Percentiles rank a stretch among this genome's conserved stretches.
Evolutionary conservation across 1,140 invertebrate species (phyloP).

Genomic region (Diachasmimorpha longicaudata): DNA sequence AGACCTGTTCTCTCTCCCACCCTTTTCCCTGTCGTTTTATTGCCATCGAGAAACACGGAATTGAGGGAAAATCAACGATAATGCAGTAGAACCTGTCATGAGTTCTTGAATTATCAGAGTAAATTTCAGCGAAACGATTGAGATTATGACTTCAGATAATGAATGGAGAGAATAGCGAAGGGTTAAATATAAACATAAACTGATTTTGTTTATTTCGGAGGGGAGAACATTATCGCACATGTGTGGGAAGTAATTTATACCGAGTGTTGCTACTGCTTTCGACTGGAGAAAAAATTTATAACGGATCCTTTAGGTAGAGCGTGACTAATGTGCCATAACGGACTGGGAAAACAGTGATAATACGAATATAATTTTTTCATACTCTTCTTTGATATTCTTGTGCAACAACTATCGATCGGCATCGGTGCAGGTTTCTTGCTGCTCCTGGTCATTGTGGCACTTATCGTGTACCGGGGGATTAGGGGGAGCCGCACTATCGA

Average conservation of each 20-base stretch:
- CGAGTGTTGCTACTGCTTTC: too few relatives aligned
- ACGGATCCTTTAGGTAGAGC: not conserved
- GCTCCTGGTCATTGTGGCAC: not conserved
- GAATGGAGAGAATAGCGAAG: too few relatives aligned
- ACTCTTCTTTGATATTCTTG: not conserved
- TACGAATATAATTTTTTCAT: not conserved
- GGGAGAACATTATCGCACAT: too few relatives aligned
- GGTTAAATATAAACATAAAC: too few relatives aligned
- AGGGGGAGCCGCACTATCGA: not conserved
- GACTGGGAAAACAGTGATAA: not conserved
- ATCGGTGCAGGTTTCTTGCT: not conserved
- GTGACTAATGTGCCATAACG: not conserved
- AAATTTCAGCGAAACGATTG: too few relatives aligned
- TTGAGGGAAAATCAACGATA: not conserved
- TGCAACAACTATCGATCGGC: not conserved
- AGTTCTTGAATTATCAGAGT: too few relatives aligned
- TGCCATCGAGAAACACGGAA: not conserved
- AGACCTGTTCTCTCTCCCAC: constrained; percentile 13
- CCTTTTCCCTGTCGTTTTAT: not conserved
- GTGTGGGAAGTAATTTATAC: too few relatives aligned
- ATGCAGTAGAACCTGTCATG: not conserved
- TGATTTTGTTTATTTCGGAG: too few relatives aligned
- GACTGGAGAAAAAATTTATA: not conserved
- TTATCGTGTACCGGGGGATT: not conserved
- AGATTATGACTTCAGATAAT: too few relatives aligned